Conservation (phyloP, 2,797 vertebrate genomes). For the Tiaroga cobitis region DNA sequence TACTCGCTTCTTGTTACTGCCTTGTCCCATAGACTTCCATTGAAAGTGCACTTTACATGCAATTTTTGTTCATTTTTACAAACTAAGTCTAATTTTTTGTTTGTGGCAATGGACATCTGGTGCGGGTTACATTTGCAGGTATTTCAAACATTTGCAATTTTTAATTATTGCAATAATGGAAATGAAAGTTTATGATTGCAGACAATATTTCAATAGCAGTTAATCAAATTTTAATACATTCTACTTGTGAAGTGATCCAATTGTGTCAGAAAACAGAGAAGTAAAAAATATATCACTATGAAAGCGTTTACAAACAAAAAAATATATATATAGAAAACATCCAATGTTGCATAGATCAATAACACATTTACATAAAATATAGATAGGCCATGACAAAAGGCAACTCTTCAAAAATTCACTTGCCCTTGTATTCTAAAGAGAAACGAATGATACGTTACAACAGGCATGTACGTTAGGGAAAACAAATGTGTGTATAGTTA, state of each 20-base stretch:
- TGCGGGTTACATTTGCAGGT: background rate
- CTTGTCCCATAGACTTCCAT: background rate
- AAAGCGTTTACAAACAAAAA: conserved; percentile 37
- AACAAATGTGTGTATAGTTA: background rate
- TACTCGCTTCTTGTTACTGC: background rate
- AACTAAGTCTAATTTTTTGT: background rate
- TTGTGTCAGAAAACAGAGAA: conserved; percentile 34
- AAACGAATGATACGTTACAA: background rate
- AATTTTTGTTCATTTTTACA: background rate
- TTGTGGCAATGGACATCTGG: background rate
- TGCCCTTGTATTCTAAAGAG: background rate
- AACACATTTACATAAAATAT: conserved; percentile 48
- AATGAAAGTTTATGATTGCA: conserved; percentile 25
- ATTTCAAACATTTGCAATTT: background rate
- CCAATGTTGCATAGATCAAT: conserved; percentile 54
- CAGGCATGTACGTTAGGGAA: background rate
- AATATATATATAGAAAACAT: conserved; percentile 32
- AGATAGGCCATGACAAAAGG: conserved; percentile 16
- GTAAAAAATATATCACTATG: conserved; percentile 40
- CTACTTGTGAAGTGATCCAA: conserved; percentile 33
- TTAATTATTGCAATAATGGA: background rate
- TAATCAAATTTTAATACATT: conserved; percentile 44
- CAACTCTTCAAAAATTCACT: conserved; percentile 4
- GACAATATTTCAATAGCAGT: conserved; percentile 47
- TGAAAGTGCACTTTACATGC: background rate